phyloP scores from a whole-genome alignment of 2,888 invertebrate species.

The Laspeyria flexula region DNA sequence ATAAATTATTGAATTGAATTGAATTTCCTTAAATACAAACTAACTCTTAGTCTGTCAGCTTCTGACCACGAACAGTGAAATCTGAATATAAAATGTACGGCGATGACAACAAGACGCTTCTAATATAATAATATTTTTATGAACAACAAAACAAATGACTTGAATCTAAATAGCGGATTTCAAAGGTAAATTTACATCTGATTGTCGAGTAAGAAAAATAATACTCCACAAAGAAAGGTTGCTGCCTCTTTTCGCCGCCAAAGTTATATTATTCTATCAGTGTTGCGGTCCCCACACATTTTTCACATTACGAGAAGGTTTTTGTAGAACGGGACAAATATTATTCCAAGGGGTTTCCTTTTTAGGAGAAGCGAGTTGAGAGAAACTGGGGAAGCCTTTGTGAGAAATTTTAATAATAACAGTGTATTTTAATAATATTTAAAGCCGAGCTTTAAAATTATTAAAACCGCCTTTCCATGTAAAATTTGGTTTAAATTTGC shows the following conservation, averaged over 20 bases:
- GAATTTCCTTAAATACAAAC: too few relatives aligned
- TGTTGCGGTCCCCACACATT: conserved; percentile 6
- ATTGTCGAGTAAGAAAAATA: conserved; percentile 15
- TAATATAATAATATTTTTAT: too few relatives aligned
- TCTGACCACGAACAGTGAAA: too few relatives aligned
- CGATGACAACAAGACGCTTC: too few relatives aligned
- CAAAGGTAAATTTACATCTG: conserved; percentile 16
- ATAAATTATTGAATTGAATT: too few relatives aligned
- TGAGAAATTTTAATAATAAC: not conserved
- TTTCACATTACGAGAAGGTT: conserved; percentile 10
- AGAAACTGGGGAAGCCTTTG: not conserved
- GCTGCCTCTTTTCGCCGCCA: conserved; percentile 6
- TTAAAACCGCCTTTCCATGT: too few relatives aligned
- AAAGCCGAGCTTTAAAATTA: not conserved
- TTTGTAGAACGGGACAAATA: conserved; percentile 3
- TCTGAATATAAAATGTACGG: too few relatives aligned
- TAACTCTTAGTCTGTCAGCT: too few relatives aligned
- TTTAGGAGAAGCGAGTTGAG: not conserved
- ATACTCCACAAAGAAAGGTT: conserved; percentile 10
- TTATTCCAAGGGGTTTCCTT: conserved; percentile 1
- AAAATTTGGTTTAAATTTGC: too few relatives aligned
- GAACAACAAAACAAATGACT: conserved; percentile 1
- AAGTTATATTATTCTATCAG: conserved; percentile 21
- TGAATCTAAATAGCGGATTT: conserved; percentile 18
- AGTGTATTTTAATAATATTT: not conserved